A percentile compares a stretch with the other conserved stretches of the same genome.
phyloP scores from a whole-genome alignment of 2,113 vertebrate species.

The Geococcyx californianus region DNA sequence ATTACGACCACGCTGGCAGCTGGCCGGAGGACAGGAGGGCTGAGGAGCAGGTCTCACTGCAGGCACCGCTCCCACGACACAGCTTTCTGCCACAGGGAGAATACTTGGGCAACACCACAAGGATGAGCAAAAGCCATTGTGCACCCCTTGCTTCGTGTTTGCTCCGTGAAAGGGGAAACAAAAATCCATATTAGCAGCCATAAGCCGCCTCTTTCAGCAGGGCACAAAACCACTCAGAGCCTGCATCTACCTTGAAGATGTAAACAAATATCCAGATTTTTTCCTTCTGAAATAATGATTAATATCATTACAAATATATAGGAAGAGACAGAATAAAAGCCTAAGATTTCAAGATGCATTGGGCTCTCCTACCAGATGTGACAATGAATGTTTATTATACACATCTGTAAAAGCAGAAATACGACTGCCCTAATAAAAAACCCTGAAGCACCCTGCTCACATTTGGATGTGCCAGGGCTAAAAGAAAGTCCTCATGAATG shows the following conservation, averaged over 20 bases:
- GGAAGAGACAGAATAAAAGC: not conserved
- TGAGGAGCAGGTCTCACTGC: not conserved
- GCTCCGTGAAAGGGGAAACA: too few relatives aligned
- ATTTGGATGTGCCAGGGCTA: too few relatives aligned
- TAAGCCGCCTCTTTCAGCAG: not conserved
- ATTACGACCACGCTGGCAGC: not conserved
- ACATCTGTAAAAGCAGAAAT: not conserved
- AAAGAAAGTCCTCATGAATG: not conserved
- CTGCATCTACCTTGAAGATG: not conserved
- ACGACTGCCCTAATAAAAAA: not conserved
- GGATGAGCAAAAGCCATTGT: not conserved
- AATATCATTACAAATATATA: not conserved
- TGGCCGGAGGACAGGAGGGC: not conserved
- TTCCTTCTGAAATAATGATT: not conserved
- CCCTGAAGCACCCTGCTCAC: too few relatives aligned
- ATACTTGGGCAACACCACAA: not conserved
- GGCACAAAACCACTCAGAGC: not conserved
- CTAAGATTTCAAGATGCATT: not conserved
- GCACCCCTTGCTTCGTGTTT: fast-evolving
- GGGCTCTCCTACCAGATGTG: not conserved
- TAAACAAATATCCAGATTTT: not conserved
- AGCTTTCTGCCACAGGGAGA: not conserved
- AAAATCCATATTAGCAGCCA: not conserved
- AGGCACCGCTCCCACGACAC: not conserved
- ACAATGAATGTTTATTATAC: not conserved